A percentile compares a stretch with the other conserved stretches of the same genome.
Conservation (phyloP, 2,113 vertebrate species). For the Gobiocypris rarus region DNA sequence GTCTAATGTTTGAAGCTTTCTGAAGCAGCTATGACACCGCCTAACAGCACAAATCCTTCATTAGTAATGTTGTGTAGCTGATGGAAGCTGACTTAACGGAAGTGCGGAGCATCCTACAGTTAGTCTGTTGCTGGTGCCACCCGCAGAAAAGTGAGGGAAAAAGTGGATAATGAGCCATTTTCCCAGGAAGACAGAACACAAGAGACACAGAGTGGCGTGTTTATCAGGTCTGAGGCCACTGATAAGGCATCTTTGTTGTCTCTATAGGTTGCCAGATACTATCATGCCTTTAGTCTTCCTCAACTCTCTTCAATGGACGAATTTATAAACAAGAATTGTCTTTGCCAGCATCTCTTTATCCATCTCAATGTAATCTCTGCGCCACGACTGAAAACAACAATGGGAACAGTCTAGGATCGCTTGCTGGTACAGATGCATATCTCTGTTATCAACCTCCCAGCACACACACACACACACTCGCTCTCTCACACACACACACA, state of each 20-base stretch:
- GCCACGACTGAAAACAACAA: constrained; percentile 72
- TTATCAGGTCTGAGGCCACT: constrained; percentile 61
- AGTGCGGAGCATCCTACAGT: background rate
- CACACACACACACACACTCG: constrained; percentile 25
- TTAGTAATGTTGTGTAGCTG: no score
- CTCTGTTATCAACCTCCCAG: constrained; percentile 33
- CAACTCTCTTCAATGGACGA: constrained; percentile 39
- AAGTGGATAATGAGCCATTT: background rate
- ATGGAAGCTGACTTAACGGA: background rate
- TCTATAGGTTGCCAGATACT: constrained; percentile 69
- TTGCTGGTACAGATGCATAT: constrained; percentile 62
- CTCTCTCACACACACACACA: no score
- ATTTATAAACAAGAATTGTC: constrained; percentile 59
- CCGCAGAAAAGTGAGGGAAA: background rate
- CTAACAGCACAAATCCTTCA: no score
- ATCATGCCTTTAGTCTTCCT: constrained; percentile 57
- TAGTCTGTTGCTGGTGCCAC: background rate
- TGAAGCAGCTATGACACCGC: no score
- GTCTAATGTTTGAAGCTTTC: no score
- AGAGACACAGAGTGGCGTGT: constrained; percentile 23
- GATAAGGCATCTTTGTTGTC: constrained; percentile 65
- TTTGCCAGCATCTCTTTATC: constrained; percentile 61
- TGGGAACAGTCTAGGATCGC: constrained; percentile 64
- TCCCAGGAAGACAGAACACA: constrained; percentile 23
- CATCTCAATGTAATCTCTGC: constrained; percentile 61